phyloP scores from a whole-genome alignment of 2,888 invertebrate species.

The Lymantria dispar region DNA sequence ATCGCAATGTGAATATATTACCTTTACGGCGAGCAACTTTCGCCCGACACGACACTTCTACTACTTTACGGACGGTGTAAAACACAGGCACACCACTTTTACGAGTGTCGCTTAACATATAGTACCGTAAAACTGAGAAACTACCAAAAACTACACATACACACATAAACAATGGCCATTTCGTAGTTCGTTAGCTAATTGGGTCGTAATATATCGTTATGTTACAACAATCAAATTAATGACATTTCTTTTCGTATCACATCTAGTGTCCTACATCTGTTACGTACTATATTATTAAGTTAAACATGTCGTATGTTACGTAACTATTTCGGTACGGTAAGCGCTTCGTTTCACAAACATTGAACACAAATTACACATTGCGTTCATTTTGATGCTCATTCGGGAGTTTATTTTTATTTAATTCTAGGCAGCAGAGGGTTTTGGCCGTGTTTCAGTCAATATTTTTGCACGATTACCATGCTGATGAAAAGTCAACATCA shows the following conservation, averaged over 20 bases:
- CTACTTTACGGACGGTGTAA: constrained; percentile 68
- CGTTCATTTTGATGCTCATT: constrained; percentile 61
- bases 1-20: constrained; percentile 47
- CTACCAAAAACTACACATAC: constrained; percentile 56
- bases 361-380: constrained; percentile 58
- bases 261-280: constrained; percentile 14
- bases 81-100: constrained; percentile 68
- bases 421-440: constrained; percentile 72
- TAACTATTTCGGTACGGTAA: constrained; percentile 47
- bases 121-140: constrained; percentile 64
- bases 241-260: constrained; percentile 36
- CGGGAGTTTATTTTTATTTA: constrained; percentile 77
- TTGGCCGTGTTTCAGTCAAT: constrained; percentile 64
- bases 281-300: constrained; percentile 23
- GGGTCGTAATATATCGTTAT: constrained; percentile 55
- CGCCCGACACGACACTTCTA: constrained; percentile 53
- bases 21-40: constrained; percentile 51
- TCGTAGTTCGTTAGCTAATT: constrained; percentile 70
- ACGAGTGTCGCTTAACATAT: constrained; percentile 74
- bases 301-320: constrained; percentile 17
- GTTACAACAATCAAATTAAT: constrained; percentile 44
- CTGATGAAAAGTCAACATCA: constrained; percentile 80
- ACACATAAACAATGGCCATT: constrained; percentile 60
- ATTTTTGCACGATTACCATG: constrained; percentile 80
- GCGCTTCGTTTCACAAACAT: constrained; percentile 56